Evolutionary conservation across 2,113 vertebrate species (phyloP).

Genomic region (Mastomys natalensis): DNA sequence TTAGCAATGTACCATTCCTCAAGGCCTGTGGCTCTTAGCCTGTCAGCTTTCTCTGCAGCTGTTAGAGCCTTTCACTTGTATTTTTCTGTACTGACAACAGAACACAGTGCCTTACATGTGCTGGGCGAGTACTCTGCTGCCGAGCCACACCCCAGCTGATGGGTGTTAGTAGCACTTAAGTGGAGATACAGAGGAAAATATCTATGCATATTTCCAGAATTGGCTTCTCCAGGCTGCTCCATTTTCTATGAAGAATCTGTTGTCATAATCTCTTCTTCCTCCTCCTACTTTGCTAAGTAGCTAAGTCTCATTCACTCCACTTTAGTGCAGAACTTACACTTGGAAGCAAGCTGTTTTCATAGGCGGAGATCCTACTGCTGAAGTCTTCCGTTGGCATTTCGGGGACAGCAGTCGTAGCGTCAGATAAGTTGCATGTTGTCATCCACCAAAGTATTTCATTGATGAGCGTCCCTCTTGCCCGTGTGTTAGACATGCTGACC

Average conservation of each 20-base stretch:
- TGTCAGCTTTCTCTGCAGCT: not conserved
- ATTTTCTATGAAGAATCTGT: conserved; percentile 2
- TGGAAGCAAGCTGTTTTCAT: conserved; percentile 49
- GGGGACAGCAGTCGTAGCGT: not conserved
- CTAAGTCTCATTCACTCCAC: conserved; percentile 32
- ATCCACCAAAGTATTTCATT: not conserved
- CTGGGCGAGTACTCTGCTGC: not conserved
- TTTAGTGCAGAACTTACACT: not conserved
- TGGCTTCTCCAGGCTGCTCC: not conserved
- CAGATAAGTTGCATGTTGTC: not conserved
- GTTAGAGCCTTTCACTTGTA: not conserved
- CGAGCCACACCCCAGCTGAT: not conserved
- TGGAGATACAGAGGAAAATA: not conserved
- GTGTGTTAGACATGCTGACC: not conserved
- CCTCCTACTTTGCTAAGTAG: conserved; percentile 17
- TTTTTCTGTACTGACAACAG: not conserved
- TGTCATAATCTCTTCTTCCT: conserved; percentile 20
- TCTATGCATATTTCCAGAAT: not conserved
- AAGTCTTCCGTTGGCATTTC: conserved; percentile 2
- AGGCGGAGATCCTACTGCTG: conserved; percentile 10
- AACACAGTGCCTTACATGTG: not conserved
- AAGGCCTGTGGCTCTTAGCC: not conserved
- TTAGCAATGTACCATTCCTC: not conserved
- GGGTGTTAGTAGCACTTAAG: not conserved
- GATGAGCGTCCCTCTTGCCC: not conserved